Conservation (phyloP, 2,113 vertebrate genomes). For the Typhlomys cinereus region DNA sequence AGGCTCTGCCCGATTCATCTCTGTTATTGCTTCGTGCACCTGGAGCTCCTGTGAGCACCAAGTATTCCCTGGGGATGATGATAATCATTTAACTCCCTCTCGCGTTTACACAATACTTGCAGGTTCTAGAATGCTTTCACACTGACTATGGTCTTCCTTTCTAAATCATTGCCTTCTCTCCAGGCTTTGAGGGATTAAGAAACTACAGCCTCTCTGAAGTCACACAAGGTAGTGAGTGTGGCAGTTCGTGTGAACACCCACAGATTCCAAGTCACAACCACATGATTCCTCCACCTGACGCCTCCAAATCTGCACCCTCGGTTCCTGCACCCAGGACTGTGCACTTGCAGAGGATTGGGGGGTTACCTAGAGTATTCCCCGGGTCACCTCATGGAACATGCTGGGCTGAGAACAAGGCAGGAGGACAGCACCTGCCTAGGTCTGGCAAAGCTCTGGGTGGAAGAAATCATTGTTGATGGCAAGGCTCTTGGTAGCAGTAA, state of each 20-base stretch:
- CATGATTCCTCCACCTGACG: rapidly evolving
- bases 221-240: not conserved
- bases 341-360: too few relatives aligned
- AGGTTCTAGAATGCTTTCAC: not conserved
- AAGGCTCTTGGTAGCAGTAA: conserved; percentile 65
- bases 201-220: not conserved
- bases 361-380: not conserved
- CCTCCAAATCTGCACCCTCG: too few relatives aligned
- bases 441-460: conserved; percentile 50
- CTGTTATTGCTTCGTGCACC: not conserved
- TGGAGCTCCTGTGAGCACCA: not conserved
- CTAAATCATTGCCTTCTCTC: not conserved
- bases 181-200: not conserved
- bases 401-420: not conserved
- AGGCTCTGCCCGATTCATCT: not conserved
- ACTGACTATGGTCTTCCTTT: not conserved
- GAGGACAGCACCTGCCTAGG: not conserved
- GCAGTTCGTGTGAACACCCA: not conserved
- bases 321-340: not conserved
- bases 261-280: not conserved
- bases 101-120: not conserved
- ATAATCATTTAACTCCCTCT: not conserved
- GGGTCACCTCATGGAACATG: rapidly evolving
- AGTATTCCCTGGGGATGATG: not conserved
- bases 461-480: conserved; percentile 23